Base-by-base conservation (phyloP, 2,113 vertebrate species). In the Hippocampus comes region DNA sequence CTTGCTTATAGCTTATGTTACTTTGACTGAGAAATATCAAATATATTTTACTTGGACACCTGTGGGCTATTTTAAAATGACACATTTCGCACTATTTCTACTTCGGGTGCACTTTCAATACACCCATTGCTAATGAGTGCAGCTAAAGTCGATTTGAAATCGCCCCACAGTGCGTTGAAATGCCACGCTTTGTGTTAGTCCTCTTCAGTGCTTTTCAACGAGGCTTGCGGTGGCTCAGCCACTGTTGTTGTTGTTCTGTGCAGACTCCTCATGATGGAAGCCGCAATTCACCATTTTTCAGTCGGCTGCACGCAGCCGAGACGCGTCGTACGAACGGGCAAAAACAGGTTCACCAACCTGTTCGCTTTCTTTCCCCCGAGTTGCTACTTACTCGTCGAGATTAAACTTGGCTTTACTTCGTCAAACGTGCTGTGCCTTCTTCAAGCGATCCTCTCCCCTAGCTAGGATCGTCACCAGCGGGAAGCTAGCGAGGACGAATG, bases 391-490 rank as follows among this genome's bases (percentile, higher is more conserved):
- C 74, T 68, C 9, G 57, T 82, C 69, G 55, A 57, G 60, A 68
- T 75, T 34, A 46, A 84, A 87, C 69, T 74, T 85, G 55, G 73
- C 70, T 88, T 74, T 78, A 82, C 70, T 59, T 30, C 43, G 63
- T 57, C 82, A 61, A 49, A 76, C 74, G 78, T 78, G 38, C 79
- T 75, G 70, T 69, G 20, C 78, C 78, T 81, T 82, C 76, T 85
- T 72, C 78, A 63, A 60, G 72, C 74, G 72, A 72, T 82, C 86
- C 89, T 90, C 91, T 89, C 89, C 91, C 90, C 87, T 70, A 84
- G 88, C 87, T 68, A 89, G 85, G 75, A 86, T 91, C 82, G 55
- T 79, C 82, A 84, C 75, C 73, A 88, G 72, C 72, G 61, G 75
- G 70, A 88, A 86, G 76, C 25, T 41, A 53, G 67, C 72, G 0